Evolutionary conservation across 2,113 vertebrate species (phyloP).

Genomic region (Cercocebus atys): DNA sequence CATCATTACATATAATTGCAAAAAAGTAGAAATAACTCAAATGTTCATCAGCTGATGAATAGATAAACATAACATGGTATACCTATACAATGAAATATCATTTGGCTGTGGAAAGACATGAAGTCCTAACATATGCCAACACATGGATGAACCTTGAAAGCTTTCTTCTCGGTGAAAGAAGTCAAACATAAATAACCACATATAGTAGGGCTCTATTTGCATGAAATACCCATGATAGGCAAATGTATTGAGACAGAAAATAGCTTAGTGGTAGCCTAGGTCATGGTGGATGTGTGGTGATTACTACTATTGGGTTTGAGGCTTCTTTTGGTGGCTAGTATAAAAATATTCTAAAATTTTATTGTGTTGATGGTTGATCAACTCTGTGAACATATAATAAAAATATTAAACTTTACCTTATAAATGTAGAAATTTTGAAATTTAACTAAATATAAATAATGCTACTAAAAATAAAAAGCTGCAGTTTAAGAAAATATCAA

Average conservation of each 20-base stretch:
- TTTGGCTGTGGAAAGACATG: not conserved
- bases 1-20: not conserved
- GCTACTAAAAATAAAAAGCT: not conserved
- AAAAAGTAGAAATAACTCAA: not conserved
- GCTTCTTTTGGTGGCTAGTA: not conserved
- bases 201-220: rapidly evolving
- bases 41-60: not conserved
- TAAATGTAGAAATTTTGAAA: not conserved
- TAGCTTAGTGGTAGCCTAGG: too few species aligned
- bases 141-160: not conserved
- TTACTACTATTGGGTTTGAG: not conserved
- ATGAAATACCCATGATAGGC: too few species aligned
- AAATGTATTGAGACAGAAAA: not conserved
- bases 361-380: not conserved
- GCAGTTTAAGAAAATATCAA: not conserved
- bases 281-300: not conserved
- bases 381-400: not conserved
- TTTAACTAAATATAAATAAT: not conserved
- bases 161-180: not conserved
- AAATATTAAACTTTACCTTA: not conserved
- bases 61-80: not conserved
- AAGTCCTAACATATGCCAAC: not conserved
- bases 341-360: not conserved
- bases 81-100: not conserved
- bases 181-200: not conserved